Evolutionary conservation across 1,140 invertebrate species (phyloP).

Genomic region (Steinernema feltiae): DNA sequence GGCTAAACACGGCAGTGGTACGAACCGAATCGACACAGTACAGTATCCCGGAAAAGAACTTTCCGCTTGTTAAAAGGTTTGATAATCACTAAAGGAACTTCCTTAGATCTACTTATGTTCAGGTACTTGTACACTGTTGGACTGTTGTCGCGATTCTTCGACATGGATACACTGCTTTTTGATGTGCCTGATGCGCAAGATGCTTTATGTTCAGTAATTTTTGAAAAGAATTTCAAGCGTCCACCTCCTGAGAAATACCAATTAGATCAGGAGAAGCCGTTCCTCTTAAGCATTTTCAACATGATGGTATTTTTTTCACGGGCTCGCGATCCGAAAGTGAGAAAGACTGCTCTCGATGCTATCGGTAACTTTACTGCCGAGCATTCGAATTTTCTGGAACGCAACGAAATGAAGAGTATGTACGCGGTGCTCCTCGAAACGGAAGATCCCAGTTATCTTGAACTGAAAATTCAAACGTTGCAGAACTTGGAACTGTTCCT

Average conservation of each 20-base stretch:
- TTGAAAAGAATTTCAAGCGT: constrained; percentile 16
- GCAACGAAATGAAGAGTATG: constrained; percentile 75
- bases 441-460: constrained; percentile 64
- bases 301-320: constrained; percentile 34
- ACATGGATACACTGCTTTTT: constrained; percentile 70
- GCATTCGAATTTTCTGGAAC: constrained; percentile 87
- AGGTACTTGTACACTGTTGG: constrained; percentile 79
- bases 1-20: background rate
- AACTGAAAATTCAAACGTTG: constrained; percentile 74
- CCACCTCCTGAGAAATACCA: constrained; percentile 1
- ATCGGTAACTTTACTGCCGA: constrained; percentile 75
- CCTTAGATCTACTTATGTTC: constrained; percentile 62
- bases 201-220: constrained; percentile 21
- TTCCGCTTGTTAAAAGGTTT: background rate
- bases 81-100: background rate
- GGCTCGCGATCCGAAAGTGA: constrained; percentile 38
- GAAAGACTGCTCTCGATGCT: constrained; percentile 50
- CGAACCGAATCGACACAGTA: constrained; percentile 2
- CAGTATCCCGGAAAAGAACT: background rate
- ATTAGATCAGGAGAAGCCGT: constrained; percentile 5
- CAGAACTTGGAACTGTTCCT: constrained; percentile 90
- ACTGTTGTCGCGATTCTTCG: constrained; percentile 86
- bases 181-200: constrained; percentile 16
- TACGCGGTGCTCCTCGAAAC: constrained; percentile 78
- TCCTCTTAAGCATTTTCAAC: constrained; percentile 6